Evolutionary conservation across 2,113 vertebrate genomes (phyloP), one percentile per base, ranked within the genome.

Genomic region (Lepisosteus osseus): DNA sequence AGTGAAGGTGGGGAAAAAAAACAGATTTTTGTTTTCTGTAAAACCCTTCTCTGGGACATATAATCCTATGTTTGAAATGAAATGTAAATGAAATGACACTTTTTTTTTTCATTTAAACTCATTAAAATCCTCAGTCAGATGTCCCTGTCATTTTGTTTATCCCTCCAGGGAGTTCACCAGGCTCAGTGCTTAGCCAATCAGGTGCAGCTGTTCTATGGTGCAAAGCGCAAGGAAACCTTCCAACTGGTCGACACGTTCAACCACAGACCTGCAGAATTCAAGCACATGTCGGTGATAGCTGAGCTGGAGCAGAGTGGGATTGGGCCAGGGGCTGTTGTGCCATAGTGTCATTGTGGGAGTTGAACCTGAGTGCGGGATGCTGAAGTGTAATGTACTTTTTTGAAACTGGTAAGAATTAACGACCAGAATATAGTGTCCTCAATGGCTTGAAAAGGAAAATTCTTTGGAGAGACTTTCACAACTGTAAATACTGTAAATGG

Each of bases 161-260:
- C 42, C 43, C 54, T 70, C 0, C 92, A 99, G 97, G 93, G 83
- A 5, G 91, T 96, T 61, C 93, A 89, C 0, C 94, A 96, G 83
- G 95, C 96, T 1, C 96, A 97, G 88, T 99, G 97, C 78, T 86
- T 99, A 72, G 97, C 96, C 54, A 99, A 88, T 86, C 95, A 99
- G 85, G 94, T 96, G 78, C 95, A 98, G 83, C 92, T 99, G 8
- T 99, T 99, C 90, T 99, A 98, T 40, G 93, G 92, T 3, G 89
- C 94, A 0, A 90, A 94, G 73, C 83, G 86, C 72, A 85, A 89
- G 0, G 87, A 95, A 84, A 94, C 89, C 61, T 96, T 87, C 0
- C 77, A 70, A 2, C 63, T 98, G 78, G 95, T 99, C 73, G 95
- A 98, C 87, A 88, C 81, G 0, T 99, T 99, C 78, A 99, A 99